Conservation (phyloP, 2,797 vertebrate species). For the Argyrosomus regius region DNA sequence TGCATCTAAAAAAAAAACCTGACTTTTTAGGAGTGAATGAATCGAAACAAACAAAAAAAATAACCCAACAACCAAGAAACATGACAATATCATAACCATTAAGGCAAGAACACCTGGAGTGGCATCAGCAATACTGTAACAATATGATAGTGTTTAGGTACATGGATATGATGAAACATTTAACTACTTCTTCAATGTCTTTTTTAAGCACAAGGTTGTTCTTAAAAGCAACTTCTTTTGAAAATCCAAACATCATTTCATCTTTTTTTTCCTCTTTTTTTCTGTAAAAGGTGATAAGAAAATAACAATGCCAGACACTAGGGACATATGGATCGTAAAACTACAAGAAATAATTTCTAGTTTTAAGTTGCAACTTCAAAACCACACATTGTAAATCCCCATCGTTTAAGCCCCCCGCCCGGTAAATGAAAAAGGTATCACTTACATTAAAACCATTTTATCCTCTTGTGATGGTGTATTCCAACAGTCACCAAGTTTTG, state of each 20-base stretch:
- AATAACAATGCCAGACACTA: constrained; percentile 87
- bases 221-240: constrained; percentile 76
- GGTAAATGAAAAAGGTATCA: constrained; percentile 86
- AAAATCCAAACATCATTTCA: constrained; percentile 81
- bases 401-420: constrained; percentile 63
- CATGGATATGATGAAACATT: constrained; percentile 87
- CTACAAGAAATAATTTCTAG: constrained; percentile 87
- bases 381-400: constrained; percentile 81
- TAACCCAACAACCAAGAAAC: constrained; percentile 78
- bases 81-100: constrained; percentile 94
- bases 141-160: constrained; percentile 85
- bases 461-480: constrained; percentile 88
- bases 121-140: constrained; percentile 90
- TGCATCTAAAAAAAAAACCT: constrained; percentile 76
- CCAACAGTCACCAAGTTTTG: constrained; percentile 87
- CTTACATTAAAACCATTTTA: constrained; percentile 90
- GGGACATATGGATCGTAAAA: constrained; percentile 87
- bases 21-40: constrained; percentile 70
- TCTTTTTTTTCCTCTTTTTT: constrained; percentile 69
- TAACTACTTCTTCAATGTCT: constrained; percentile 85
- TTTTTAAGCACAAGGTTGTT: constrained; percentile 85
- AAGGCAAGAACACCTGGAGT: constrained; percentile 99
- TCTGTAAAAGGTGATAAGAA: constrained; percentile 84
- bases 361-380: constrained; percentile 86
- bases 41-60: constrained; percentile 46